phyloP scores from a whole-genome alignment of 2,888 invertebrate genomes.

The Drosophila limbata region DNA sequence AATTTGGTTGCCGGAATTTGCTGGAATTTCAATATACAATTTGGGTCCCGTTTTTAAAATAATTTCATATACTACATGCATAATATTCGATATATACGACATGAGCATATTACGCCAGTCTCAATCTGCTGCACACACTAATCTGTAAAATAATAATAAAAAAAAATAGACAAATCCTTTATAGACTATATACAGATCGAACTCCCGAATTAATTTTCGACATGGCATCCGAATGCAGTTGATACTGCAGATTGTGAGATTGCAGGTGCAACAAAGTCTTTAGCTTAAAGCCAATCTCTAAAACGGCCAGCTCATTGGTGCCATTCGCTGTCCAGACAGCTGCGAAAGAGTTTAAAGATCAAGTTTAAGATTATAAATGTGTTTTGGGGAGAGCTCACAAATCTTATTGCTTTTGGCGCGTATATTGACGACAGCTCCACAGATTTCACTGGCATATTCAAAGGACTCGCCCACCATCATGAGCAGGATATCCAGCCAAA shows the following conservation, averaged over 20 bases:
- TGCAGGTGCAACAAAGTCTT: conserved; percentile 60
- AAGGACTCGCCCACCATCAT: conserved; percentile 74
- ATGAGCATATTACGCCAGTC: conserved; percentile 32
- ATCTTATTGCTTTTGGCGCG: conserved; percentile 82
- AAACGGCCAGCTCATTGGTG: conserved; percentile 59
- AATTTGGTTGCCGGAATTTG: conserved; percentile 32
- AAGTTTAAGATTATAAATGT: neutral
- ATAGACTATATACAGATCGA: conserved; percentile 86
- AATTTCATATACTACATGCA: conserved; percentile 26
- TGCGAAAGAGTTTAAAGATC: conserved; percentile 1
- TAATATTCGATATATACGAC: conserved; percentile 7
- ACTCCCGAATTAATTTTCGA: conserved; percentile 86
- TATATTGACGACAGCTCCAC: conserved; percentile 73
- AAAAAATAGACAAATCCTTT: conserved; percentile 9
- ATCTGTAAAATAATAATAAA: conserved; percentile 17
- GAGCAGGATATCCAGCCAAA: conserved; percentile 67
- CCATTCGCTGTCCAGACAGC: conserved; percentile 72
- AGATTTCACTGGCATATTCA: conserved; percentile 63
- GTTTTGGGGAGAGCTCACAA: conserved; percentile 33
- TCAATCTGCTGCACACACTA: conserved; percentile 32
- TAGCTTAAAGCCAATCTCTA: conserved; percentile 71
- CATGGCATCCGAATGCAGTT: conserved; percentile 73
- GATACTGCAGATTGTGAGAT: conserved; percentile 67
- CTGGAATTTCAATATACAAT: conserved; percentile 53
- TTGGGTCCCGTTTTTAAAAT: conserved; percentile 28